These are phyloP conservation scores for Tapirus terrestris DNA, from an alignment of 2,113 vertebrate species.

Conservation along the genomic window DNA sequence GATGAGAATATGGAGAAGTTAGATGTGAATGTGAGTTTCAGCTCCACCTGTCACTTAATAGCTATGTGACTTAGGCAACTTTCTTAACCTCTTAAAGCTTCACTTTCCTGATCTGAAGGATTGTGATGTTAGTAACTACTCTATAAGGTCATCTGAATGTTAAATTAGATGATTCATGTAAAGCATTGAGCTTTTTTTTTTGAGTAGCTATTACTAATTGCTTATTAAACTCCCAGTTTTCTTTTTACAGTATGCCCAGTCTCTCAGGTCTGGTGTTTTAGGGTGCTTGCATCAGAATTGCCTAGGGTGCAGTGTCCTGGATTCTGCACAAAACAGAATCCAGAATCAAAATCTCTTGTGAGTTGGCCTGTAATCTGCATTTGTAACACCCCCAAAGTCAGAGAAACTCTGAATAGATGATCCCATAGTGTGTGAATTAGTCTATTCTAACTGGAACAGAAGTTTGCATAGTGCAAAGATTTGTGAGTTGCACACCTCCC, in stretches of 20 bases:
- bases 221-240: neutral
- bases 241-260: neutral
- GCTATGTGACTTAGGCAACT: neutral
- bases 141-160: neutral
- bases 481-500: neutral
- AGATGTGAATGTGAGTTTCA: neutral
- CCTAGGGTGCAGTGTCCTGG: neutral
- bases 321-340: neutral
- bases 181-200: neutral
- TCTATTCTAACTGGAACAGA: neutral
- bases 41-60: neutral
- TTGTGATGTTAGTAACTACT: neutral
- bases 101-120: neutral
- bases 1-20: neutral
- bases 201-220: neutral
- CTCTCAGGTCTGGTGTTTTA: slow-evolving; percentile 11
- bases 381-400: neutral
- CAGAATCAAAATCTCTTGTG: neutral
- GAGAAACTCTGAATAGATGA: neutral
- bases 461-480: neutral
- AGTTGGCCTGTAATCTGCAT: neutral
- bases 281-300: neutral
- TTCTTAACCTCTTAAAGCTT: neutral
- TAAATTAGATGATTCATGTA: neutral
- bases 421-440: neutral